Percentiles rank a stretch among this genome's conserved stretches.
These are phyloP conservation scores for Drosophila virilis DNA, from an alignment of 1,140 invertebrate species.

Conservation along the genomic window DNA sequence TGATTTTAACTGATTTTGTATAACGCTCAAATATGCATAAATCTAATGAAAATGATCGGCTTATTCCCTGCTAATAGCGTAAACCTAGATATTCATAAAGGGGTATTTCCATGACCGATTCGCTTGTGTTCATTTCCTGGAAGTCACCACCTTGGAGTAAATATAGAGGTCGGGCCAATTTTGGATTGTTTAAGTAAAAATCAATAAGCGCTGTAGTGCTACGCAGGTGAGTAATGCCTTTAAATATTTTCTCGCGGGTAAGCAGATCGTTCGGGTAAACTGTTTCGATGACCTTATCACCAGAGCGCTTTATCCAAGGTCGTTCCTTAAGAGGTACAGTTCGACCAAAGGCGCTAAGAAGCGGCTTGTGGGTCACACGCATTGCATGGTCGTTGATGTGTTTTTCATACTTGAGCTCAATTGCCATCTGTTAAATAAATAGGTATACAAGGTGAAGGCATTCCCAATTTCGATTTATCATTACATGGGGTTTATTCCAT, in stretches of 20 bases:
- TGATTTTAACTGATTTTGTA: neutral
- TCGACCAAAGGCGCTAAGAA: constrained; percentile 74
- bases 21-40: neutral
- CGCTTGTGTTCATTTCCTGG: constrained; percentile 44
- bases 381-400: constrained; percentile 66
- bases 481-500: constrained; percentile 79
- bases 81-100: constrained; percentile 72
- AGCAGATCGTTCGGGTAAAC: constrained; percentile 76
- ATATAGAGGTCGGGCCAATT: constrained; percentile 63
- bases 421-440: constrained; percentile 72
- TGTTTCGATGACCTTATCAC: constrained; percentile 63
- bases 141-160: constrained; percentile 67
- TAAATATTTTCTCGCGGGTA: constrained; percentile 73
- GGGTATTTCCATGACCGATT: constrained; percentile 60
- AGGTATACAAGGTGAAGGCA: neutral
- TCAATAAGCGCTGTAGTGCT: constrained; percentile 72
- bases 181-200: constrained; percentile 67
- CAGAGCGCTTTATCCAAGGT: constrained; percentile 63
- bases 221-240: constrained; percentile 77
- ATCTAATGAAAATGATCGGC: neutral
- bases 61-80: constrained; percentile 40
- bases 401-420: constrained; percentile 78
- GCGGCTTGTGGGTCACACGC: constrained; percentile 45
- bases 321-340: constrained; percentile 72
- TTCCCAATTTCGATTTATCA: neutral